Conservation (phyloP, 2,113 vertebrate species). For the Oxygymnocypris stewartii region DNA sequence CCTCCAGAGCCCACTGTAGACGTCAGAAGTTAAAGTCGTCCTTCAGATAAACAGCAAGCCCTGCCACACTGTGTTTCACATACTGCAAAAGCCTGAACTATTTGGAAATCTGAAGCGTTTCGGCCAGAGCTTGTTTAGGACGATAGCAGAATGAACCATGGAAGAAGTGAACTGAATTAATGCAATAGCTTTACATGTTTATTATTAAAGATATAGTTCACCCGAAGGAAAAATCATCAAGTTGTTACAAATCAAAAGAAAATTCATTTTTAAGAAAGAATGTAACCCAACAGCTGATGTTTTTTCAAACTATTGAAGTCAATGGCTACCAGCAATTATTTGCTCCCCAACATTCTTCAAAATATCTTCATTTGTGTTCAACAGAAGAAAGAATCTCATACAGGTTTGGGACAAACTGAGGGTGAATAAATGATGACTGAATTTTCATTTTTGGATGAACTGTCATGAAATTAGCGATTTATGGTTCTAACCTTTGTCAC, state of each 20-base stretch:
- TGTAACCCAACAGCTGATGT: background rate
- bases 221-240: too few species aligned
- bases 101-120: background rate
- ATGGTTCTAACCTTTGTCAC: background rate
- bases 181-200: too few species aligned
- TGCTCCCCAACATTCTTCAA: too few species aligned
- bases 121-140: background rate
- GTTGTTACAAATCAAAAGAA: too few species aligned
- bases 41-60: constrained; percentile 6
- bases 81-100: background rate
- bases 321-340: too few species aligned
- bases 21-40: background rate
- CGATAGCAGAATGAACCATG: background rate
- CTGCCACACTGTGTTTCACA: background rate
- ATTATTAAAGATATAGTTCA: too few species aligned
- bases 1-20: background rate
- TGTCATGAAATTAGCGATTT: background rate
- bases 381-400: background rate
- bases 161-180: too few species aligned
- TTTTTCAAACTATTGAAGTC: too few species aligned
- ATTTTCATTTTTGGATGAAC: too few species aligned
- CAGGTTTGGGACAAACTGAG: background rate
- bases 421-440: too few species aligned
- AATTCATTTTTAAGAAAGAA: background rate
- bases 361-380: background rate